Percentiles rank a stretch among this genome's conserved stretches.
These are phyloP conservation scores for Aleadryas rufinucha DNA, from an alignment of 2,113 vertebrate genomes.

Conservation along the genomic window DNA sequence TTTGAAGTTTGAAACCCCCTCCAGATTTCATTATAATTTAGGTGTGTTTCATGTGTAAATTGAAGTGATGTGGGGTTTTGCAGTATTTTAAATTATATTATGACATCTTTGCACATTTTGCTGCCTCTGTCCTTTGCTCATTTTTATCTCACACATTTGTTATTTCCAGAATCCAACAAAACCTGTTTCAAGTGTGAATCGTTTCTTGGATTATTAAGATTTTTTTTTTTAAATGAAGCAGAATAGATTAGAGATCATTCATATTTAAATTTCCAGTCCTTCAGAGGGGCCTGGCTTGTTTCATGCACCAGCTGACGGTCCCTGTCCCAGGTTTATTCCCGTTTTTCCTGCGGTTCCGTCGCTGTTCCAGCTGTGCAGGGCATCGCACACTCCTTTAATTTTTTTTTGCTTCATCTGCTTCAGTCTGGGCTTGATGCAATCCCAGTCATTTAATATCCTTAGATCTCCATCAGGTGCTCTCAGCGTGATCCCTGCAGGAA, in stretches of 20 bases:
- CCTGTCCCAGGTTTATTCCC: background rate
- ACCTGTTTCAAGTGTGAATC: background rate
- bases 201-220: background rate
- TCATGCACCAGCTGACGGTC: background rate
- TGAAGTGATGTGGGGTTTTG: background rate
- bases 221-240: background rate
- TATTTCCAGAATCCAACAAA: background rate
- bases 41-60: background rate
- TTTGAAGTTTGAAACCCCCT: background rate
- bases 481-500: background rate
- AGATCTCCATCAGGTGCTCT: background rate
- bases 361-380: background rate
- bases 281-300: background rate
- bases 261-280: background rate
- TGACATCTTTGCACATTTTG: background rate
- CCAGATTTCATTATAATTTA: background rate
- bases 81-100: background rate
- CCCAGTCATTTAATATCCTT: background rate
- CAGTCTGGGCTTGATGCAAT: background rate
- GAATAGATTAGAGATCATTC: too few relatives aligned
- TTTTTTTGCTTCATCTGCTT: background rate
- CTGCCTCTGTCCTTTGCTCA: background rate
- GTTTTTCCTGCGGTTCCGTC: background rate
- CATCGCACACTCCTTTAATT: background rate
- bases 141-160: background rate